phyloP scores from a whole-genome alignment of 30 jellyfish, hydroid and myxozoan species.

The Aurelia aurita complex sp. Pacific region DNA sequence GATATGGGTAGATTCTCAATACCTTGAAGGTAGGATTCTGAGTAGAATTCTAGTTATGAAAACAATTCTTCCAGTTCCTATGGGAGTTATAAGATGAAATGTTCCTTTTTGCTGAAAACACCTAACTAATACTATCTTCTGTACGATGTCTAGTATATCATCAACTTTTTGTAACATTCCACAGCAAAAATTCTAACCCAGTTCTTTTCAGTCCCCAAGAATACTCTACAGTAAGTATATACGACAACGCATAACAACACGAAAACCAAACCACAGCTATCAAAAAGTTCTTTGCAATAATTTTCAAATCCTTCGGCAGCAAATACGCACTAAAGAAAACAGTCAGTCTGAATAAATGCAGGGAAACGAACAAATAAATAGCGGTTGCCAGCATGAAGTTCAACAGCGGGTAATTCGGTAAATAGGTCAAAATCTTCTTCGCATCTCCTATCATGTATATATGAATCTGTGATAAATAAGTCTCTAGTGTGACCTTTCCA shows the following conservation, averaged over 20 bases:
- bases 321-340: constrained; percentile 91
- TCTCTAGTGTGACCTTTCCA: constrained; percentile 90
- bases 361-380: constrained; percentile 67
- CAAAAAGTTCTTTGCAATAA: constrained; percentile 72
- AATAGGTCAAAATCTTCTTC: constrained; percentile 70
- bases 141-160: too few relatives aligned
- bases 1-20: too few relatives aligned
- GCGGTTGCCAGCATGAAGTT: constrained; percentile 82
- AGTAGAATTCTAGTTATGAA: too few relatives aligned
- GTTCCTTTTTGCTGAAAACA: too few relatives aligned
- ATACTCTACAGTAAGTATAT: constrained; percentile 31
- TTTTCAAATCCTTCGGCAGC: constrained; percentile 79
- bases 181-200: constrained; percentile 87
- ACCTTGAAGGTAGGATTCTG: too few relatives aligned
- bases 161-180: constrained; percentile 73
- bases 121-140: too few relatives aligned
- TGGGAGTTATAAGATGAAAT: too few relatives aligned
- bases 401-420: constrained; percentile 91
- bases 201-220: constrained; percentile 74
- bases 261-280: constrained; percentile 71
- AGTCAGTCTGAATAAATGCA: constrained; percentile 74
- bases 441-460: constrained; percentile 97
- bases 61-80: too few relatives aligned
- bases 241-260: constrained; percentile 54
- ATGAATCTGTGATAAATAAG: constrained; percentile 92